Conservation (phyloP, 2,113 vertebrate species). For the Hystrix cristata region DNA sequence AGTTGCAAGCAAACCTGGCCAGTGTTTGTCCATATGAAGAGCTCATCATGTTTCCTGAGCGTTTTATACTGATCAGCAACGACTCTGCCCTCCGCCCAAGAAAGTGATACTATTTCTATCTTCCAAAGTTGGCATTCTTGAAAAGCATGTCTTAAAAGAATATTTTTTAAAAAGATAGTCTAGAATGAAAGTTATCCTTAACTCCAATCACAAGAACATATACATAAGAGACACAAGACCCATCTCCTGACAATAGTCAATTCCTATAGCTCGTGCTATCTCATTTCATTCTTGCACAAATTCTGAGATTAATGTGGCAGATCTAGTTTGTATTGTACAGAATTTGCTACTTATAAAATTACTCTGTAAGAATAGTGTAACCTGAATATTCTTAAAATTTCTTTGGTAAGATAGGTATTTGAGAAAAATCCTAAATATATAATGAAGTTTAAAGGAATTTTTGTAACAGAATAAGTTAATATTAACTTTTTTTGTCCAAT, state of each 20-base stretch:
- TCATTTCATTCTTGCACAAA: background rate
- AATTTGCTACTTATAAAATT: constrained; percentile 48
- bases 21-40: background rate
- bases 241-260: background rate
- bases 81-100: background rate
- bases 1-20: background rate
- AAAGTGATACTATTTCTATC: background rate
- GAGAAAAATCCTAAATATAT: background rate
- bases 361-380: constrained; percentile 7
- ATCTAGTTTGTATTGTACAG: constrained; percentile 12
- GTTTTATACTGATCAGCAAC: constrained; percentile 1
- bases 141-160: constrained; percentile 41
- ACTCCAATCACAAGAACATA: background rate
- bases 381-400: background rate
- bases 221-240: background rate
- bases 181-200: constrained; percentile 10
- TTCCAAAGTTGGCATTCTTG: background rate
- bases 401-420: background rate
- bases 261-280: background rate
- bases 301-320: background rate
- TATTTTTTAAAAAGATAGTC: constrained; percentile 19
- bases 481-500: background rate
- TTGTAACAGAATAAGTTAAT: background rate
- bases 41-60: background rate
- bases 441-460: background rate